Conservation (phyloP, 2,888 invertebrate genomes). For the Xestia ashworthii region DNA sequence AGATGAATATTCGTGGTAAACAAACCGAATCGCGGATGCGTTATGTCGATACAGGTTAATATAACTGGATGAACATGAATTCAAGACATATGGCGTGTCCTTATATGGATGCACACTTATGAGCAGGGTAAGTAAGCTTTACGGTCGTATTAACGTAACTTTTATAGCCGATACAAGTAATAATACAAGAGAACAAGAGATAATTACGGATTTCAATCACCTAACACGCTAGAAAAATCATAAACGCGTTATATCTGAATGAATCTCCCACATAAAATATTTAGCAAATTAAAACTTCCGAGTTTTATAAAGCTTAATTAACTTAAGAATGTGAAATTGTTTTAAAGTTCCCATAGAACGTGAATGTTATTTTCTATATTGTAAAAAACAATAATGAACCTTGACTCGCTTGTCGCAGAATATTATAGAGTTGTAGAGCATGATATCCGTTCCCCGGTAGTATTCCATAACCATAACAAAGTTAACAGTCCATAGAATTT, state of each 20-base stretch:
- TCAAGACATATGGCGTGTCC: constrained; percentile 41
- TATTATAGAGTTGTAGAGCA: constrained; percentile 60
- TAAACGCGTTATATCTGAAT: not conserved
- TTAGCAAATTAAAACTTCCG: not conserved
- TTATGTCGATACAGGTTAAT: constrained; percentile 30
- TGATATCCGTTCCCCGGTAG: constrained; percentile 70
- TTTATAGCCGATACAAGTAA: constrained; percentile 3
- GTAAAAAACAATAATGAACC: constrained; percentile 48
- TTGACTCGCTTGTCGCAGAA: constrained; percentile 52
- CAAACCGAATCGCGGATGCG: constrained; percentile 28
- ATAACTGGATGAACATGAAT: constrained; percentile 41
- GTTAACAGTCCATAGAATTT: constrained; percentile 48
- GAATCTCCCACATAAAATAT: constrained; percentile 31
- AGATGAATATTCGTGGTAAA: constrained; percentile 11
- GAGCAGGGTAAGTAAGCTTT: constrained; percentile 30
- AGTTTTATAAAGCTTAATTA: constrained; percentile 13
- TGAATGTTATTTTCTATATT: constrained; percentile 47
- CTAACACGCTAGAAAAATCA: not conserved
- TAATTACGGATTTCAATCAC: not conserved
- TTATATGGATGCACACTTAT: constrained; percentile 31
- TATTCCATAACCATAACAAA: constrained; percentile 62
- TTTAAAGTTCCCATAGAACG: constrained; percentile 43
- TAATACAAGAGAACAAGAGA: not conserved
- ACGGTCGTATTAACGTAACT: constrained; percentile 22
- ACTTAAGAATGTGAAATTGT: constrained; percentile 33